phyloP scores from a whole-genome alignment of 2,888 invertebrate genomes.

The Apamea anceps region DNA sequence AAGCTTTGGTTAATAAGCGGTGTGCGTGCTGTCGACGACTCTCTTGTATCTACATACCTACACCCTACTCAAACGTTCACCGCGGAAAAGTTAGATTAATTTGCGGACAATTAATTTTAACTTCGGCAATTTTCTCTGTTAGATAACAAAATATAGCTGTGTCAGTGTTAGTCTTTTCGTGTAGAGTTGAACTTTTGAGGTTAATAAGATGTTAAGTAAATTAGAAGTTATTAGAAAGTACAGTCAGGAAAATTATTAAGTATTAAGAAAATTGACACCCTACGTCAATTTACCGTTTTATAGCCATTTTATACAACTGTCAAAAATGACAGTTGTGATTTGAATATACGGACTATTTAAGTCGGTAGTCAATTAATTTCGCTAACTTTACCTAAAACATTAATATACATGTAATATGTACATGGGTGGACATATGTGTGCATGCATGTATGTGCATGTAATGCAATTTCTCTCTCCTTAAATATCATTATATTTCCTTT shows the following conservation, averaged over 20 bases:
- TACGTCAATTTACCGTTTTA: background rate
- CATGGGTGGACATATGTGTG: too few species aligned
- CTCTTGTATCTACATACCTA: background rate
- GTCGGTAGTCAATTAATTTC: background rate
- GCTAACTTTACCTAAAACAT: background rate
- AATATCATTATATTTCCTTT: too few species aligned
- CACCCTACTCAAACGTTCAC: constrained; percentile 29
- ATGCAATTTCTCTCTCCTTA: too few species aligned
- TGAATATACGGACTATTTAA: too few species aligned
- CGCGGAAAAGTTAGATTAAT: constrained; percentile 40
- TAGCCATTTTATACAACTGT: background rate
- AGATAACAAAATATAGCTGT: background rate
- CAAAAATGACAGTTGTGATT: background rate
- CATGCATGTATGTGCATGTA: too few species aligned
- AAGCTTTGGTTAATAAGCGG: background rate
- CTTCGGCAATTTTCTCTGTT: constrained; percentile 10
- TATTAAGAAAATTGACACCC: background rate
- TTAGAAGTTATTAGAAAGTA: background rate
- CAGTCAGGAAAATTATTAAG: background rate
- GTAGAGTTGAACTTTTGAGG: background rate
- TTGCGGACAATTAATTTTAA: constrained; percentile 44
- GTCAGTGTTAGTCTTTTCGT: background rate
- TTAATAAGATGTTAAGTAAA: background rate
- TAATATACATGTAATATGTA: background rate
- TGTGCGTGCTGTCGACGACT: background rate